Evolutionary conservation across 1,140 invertebrate genomes (phyloP).

Genomic region (Agrypnia vestita): DNA sequence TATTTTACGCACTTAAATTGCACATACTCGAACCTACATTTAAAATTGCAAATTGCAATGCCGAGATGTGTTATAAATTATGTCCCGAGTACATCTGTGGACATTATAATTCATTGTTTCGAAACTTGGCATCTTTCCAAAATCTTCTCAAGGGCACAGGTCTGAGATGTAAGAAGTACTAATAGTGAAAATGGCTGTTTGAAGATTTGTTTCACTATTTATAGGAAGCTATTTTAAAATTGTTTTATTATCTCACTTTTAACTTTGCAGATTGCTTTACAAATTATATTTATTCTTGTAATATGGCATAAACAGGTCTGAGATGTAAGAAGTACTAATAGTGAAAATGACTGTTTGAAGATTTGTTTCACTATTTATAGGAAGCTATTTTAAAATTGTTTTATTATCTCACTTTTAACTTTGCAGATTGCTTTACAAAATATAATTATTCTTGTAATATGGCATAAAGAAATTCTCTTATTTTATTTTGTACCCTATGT

Average conservation of each 20-base stretch:
- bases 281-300: no score
- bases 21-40: no score
- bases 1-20: not conserved
- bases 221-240: constrained; percentile 10
- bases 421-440: not conserved
- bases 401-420: constrained; percentile 17
- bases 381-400: constrained; percentile 9
- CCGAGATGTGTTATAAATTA: not conserved
- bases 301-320: not conserved
- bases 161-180: constrained; percentile 17
- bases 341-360: constrained; percentile 16
- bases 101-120: constrained; percentile 45
- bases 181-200: constrained; percentile 22
- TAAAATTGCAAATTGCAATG: no score
- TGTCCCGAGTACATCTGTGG: constrained; percentile 4
- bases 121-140: constrained; percentile 23
- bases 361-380: constrained; percentile 22
- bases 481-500: no score
- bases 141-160: not conserved
- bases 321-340: constrained; percentile 30
- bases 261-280: not conserved
- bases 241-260: constrained; percentile 16
- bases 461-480: no score
- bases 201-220: constrained; percentile 19
- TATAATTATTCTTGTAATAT: no score